Base-by-base conservation (phyloP, 2,797 vertebrate genomes). In the Poeciliopsis presidionis region DNA sequence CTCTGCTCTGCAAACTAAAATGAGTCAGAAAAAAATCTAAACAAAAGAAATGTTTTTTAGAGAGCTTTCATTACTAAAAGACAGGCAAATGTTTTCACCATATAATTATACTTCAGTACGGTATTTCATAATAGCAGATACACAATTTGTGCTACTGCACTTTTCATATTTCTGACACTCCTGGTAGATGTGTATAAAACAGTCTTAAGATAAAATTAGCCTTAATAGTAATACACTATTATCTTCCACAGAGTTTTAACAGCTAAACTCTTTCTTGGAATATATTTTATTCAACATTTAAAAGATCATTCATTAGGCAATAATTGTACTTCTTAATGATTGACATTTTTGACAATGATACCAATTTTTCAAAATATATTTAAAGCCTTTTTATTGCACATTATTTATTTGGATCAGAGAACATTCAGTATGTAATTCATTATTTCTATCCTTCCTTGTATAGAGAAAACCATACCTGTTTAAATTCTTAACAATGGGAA, bases 11-110 rank as follows among this genome's bases (percentile, higher is more conserved):
- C 4, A 30, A 30, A 55, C n/a, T 76, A 33, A 43, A 25, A 43
- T 76, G 36, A 72, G 18, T 55, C 49, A 69, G 6, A 9, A 45
- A 45, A 45, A 25, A 77, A 25, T 16, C 6, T 45, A 39, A 67
- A 76, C 45, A 76, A 53, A n/a, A 39, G 63, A 76, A 76, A 76
- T 25, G 20, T 33, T 67, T 41, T 57, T 57, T 36, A 55, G 65
- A 33, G 28, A n/a, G 4, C 36, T 41, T 14, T n/a, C 43, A 22
- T 30, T 4, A 14, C 43, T 65, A 63, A 36, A 49, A 11, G 33
- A 69, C 39, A 39, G 33, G 36, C 1, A 49, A 57, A 71, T 16
- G 41, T 33, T 25, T 33, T 57, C 6, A 47, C 18, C 36, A 53
- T 71, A 72, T 77, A 47, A 72, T 18, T 14, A n/a, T 14, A 33